These are phyloP conservation scores for Bergia sp. DNA, from an alignment of 92 coral and sea anemone species.

Conservation along the genomic window DNA sequence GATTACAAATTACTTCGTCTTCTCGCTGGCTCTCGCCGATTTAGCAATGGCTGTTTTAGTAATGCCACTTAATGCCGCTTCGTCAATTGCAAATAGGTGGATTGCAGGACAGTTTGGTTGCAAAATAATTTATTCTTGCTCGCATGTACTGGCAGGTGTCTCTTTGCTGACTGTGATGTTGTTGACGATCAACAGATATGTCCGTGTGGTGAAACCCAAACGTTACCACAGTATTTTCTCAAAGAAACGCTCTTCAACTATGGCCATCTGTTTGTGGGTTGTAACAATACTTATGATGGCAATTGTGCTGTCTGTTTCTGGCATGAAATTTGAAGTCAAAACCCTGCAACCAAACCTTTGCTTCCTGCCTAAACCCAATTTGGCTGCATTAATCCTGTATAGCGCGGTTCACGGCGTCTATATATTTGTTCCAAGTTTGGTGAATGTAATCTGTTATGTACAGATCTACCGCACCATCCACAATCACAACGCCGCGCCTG, in stretches of 20 bases:
- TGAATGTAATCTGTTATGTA: background rate
- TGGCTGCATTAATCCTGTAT: background rate
- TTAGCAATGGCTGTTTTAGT: background rate
- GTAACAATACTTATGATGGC: background rate
- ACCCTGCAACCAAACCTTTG: background rate
- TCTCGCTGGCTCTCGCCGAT: slow-evolving; percentile 17
- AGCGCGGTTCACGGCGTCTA: background rate
- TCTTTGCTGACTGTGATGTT: background rate
- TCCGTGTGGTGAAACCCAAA: background rate
- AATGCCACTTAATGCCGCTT: background rate
- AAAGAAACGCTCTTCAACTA: background rate
- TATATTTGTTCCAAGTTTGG: background rate
- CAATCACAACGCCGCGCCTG: background rate
- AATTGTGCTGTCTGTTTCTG: background rate
- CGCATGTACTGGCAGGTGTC: background rate
- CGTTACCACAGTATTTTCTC: background rate
- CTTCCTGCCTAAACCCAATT: background rate
- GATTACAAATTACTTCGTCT: background rate
- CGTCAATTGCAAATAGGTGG: slow-evolving; percentile 8
- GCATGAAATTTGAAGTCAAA: background rate
- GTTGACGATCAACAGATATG: background rate
- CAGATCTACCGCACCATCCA: slow-evolving; percentile 1
- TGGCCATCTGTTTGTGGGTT: background rate
- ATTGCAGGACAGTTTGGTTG: background rate
- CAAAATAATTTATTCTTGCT: background rate